Percentiles rank a stretch among this genome's conserved stretches.
Evolutionary conservation across 2,797 vertebrate species (phyloP).

Genomic region (Channa striata): DNA sequence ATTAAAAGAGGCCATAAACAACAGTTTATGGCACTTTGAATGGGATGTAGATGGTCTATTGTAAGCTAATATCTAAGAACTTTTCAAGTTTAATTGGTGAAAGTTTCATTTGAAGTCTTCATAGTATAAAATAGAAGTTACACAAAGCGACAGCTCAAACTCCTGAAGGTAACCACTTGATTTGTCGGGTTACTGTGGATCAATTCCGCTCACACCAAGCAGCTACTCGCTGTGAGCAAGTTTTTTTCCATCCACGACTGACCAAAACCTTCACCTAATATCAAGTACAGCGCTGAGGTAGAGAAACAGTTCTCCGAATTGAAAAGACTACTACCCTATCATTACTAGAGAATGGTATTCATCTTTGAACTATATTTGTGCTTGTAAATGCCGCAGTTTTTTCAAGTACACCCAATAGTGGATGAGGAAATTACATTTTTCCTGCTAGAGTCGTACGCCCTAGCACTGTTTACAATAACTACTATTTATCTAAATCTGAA

Average conservation of each 20-base stretch:
- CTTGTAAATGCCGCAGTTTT: conserved; percentile 2
- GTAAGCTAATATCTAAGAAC: neutral
- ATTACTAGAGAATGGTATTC: neutral
- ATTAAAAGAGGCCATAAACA: conserved; percentile 56
- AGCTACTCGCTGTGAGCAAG: neutral
- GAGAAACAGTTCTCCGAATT: neutral
- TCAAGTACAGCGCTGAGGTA: neutral
- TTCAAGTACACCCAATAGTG: neutral
- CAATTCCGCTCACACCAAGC: neutral
- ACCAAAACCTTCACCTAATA: conserved; percentile 18
- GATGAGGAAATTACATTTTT: conserved; percentile 5
- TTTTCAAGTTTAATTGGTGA: conserved; percentile 19
- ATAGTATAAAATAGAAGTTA: neutral
- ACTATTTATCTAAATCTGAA: conserved; percentile 24
- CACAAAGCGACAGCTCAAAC: neutral
- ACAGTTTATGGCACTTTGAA: conserved; percentile 32
- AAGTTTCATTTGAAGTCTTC: conserved; percentile 6
- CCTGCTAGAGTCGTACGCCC: neutral
- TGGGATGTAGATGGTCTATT: neutral
- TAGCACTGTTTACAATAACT: neutral
- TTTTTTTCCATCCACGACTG: conserved; percentile 2
- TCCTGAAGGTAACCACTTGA: too few relatives aligned
- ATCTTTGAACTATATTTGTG: conserved; percentile 14
- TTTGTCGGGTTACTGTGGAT: too few relatives aligned
- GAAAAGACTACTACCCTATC: neutral